Evolutionary conservation across 1,140 invertebrate genomes (phyloP), one percentile per base, ranked within the genome.

Genomic region (Pseudomyrmex cubaensis): DNA sequence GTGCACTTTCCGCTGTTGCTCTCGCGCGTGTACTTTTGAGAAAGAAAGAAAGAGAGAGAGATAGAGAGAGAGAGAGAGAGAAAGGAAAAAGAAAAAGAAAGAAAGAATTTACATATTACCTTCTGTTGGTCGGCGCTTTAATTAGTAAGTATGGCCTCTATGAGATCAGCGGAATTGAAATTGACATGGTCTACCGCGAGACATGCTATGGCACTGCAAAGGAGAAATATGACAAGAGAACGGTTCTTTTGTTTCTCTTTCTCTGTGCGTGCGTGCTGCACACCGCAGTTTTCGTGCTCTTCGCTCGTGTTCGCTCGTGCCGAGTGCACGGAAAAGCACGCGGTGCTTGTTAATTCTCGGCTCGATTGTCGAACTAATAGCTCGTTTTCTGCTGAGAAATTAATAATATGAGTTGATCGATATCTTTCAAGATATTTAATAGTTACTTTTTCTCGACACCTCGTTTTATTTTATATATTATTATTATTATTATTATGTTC

Each of bases 81-180:
- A 25, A 4, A 4, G 3, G 25, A 25, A 25, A 25, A 25, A 25
- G 2, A 25, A 3, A 52, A 35, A 69, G 48, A 72, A 57, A 70
- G 35, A 66, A n/a, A 8, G 12, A 52, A 13, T 69, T 10, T 73
- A 20, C 72, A 48, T 52, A 62, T 83, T 83, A 76, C 54, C 57
- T 57, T 84, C 20, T 46, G 50, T 61, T 46, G 80, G 61, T 84
- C 67, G 63, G 44, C 50, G 67, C 50, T 84, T 87, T 87, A 87
- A 87, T 87, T 87, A 84, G 69, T 84, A 25, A 84, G 50, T 56
- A 52, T 22, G 69, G n/a, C 35, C 56, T 46, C 63, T 52, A 25
- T 52, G 9, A 54, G 15, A 77, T 20, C 50, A n/a, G 54, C 56
- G 13, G 67, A 50, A 13, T 77, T 54, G 10, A 80, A 69, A 84